A percentile compares a stretch with the other conserved stretches of the same genome.
Conservation (phyloP, 2,888 invertebrate genomes). For the Tipula lateralis region DNA sequence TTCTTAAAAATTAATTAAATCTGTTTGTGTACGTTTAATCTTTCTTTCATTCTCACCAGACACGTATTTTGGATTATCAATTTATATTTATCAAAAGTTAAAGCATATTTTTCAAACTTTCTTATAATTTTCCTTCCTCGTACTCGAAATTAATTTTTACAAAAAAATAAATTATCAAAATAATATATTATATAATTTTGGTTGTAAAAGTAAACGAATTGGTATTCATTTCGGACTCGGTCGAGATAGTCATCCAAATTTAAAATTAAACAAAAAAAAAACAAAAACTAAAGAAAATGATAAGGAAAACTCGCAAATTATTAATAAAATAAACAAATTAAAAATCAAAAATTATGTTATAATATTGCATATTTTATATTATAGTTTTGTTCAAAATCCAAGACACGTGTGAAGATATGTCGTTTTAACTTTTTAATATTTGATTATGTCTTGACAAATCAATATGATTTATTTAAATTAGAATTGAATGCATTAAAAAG, state of each 20-base stretch:
- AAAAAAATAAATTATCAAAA: conserved; percentile 20
- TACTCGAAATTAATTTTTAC: no score
- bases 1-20: conserved; percentile 4
- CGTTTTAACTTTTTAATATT: not conserved
- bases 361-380: not conserved
- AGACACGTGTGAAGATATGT: conserved; percentile 30
- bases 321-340: not conserved
- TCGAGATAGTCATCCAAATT: not conserved
- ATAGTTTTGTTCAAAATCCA: conserved; percentile 30
- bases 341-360: not conserved
- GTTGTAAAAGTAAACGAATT: not conserved
- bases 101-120: not conserved
- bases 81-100: not conserved
- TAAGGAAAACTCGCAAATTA: not conserved
- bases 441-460: no score
- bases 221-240: not conserved
- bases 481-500: not conserved
- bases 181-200: not conserved
- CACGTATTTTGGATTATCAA: conserved; percentile 32
- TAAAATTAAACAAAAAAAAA: conserved; percentile 5
- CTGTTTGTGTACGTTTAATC: not conserved
- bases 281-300: not conserved
- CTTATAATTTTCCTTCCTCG: not conserved
- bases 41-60: conserved; percentile 27
- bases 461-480: no score